Conservation (phyloP, 2,888 invertebrate genomes). For the Drosophila birchii region DNA sequence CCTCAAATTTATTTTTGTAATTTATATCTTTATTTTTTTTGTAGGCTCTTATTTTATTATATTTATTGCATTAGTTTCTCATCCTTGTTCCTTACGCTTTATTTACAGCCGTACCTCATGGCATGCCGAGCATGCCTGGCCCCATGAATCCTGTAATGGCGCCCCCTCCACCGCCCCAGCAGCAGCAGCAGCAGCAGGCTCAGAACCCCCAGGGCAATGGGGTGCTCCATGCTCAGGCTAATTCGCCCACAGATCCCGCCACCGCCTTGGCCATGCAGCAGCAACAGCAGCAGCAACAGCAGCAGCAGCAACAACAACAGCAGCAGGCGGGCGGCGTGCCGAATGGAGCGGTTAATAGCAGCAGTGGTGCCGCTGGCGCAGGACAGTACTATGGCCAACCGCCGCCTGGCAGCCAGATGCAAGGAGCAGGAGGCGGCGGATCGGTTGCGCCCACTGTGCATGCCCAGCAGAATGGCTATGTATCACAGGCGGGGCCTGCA, state of each 20-base stretch:
- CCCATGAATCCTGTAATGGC: slow-evolving; percentile 84
- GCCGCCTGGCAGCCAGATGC: slow-evolving; percentile 78
- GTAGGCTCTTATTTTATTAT: neutral
- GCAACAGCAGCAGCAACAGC: slow-evolving; percentile 52
- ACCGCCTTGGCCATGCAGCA: slow-evolving; percentile 77
- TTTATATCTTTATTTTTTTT: slow-evolving; percentile 13
- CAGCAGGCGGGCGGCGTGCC: slow-evolving; percentile 65
- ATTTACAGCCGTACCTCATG: slow-evolving; percentile 83
- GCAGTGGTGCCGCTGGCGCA: slow-evolving; percentile 57
- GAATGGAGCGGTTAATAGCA: slow-evolving; percentile 66
- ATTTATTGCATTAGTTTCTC: neutral
- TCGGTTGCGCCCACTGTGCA: slow-evolving; percentile 71
- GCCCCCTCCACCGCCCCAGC: slow-evolving; percentile 81
- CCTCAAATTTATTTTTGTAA: neutral
- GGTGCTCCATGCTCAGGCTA: slow-evolving; percentile 80
- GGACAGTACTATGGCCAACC: slow-evolving; percentile 76
- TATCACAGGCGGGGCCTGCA: slow-evolving; percentile 64
- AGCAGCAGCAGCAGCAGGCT: slow-evolving; percentile 63
- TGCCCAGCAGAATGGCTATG: slow-evolving; percentile 85
- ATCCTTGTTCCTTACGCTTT: slow-evolving; percentile 5
- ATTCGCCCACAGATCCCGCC: slow-evolving; percentile 79
- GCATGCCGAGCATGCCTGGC: slow-evolving; percentile 82
- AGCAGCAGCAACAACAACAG: slow-evolving; percentile 44
- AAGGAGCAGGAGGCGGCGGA: slow-evolving; percentile 74
- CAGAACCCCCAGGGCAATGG: slow-evolving; percentile 81